phyloP scores from a whole-genome alignment of 2,113 vertebrate species.

The Gila orcuttii region DNA sequence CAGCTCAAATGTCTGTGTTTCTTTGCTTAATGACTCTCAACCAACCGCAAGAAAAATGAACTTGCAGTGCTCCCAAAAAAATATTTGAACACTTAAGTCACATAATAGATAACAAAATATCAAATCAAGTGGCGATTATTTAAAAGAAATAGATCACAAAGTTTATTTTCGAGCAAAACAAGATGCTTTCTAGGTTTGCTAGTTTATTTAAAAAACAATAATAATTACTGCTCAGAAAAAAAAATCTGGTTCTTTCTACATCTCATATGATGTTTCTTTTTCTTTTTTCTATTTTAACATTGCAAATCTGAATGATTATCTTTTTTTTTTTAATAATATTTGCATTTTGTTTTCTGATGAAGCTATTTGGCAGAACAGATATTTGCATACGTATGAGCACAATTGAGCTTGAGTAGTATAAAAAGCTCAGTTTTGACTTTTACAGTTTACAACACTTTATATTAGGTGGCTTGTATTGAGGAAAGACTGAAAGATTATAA shows the following conservation, averaged over 20 bases:
- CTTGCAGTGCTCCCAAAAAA: neutral
- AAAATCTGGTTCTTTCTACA: neutral
- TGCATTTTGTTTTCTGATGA: no score
- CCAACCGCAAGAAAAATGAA: constrained; percentile 24
- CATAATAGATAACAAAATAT: neutral
- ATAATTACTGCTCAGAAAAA: neutral
- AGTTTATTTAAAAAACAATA: neutral
- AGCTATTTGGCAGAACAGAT: neutral
- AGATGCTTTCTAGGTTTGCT: neutral
- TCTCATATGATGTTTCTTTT: neutral
- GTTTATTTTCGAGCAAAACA: neutral
- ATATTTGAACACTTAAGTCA: neutral
- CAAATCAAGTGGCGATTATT: neutral
- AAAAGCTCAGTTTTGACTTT: no score
- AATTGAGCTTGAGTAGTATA: no score
- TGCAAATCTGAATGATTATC: no score
- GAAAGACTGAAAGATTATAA: no score
- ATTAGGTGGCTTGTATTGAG: no score
- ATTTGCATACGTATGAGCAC: neutral
- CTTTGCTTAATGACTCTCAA: neutral
- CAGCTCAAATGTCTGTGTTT: constrained; percentile 26
- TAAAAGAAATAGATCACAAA: neutral
- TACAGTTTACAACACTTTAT: no score
- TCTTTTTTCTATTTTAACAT: no score
- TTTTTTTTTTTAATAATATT: no score